Evolutionary conservation across 92 coral and sea anemone genomes (phyloP).

Genomic region (Zoanthus sociatus): DNA sequence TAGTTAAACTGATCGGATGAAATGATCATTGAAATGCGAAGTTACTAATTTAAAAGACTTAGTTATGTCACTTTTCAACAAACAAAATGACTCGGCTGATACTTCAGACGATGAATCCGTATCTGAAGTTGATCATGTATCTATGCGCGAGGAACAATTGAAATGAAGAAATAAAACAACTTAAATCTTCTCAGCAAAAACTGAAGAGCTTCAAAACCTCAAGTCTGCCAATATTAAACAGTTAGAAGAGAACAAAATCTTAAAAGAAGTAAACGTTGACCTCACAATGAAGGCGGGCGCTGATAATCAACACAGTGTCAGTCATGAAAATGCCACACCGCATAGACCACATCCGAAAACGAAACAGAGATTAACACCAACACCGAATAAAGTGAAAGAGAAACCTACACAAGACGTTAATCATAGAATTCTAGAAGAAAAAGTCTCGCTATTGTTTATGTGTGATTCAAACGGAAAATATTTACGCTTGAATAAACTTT

Average conservation of each 20-base stretch:
- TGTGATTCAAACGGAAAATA: slow-evolving; percentile 16
- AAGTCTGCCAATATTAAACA: background rate
- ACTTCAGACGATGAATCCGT: too few species aligned
- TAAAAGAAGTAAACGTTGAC: background rate
- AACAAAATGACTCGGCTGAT: too few species aligned
- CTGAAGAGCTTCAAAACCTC: background rate
- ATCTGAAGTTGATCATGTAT: background rate
- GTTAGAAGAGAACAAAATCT: background rate
- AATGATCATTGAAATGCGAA: background rate
- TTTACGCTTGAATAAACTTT: slow-evolving; percentile 2
- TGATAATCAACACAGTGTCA: background rate
- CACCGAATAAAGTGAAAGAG: background rate
- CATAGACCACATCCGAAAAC: background rate
- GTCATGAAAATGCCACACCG: background rate
- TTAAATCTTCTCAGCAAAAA: background rate
- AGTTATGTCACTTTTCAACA: background rate
- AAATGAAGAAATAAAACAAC: slow-evolving; percentile 11
- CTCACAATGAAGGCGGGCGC: background rate
- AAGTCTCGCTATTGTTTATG: background rate
- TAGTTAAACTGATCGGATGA: too few species aligned
- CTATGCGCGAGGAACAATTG: background rate
- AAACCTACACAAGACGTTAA: background rate
- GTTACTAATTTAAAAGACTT: slow-evolving; percentile 1
- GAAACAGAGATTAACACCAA: background rate
- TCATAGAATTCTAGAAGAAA: background rate